phyloP scores from a whole-genome alignment of 2,113 vertebrate species.

The Rostratula benghalensis region DNA sequence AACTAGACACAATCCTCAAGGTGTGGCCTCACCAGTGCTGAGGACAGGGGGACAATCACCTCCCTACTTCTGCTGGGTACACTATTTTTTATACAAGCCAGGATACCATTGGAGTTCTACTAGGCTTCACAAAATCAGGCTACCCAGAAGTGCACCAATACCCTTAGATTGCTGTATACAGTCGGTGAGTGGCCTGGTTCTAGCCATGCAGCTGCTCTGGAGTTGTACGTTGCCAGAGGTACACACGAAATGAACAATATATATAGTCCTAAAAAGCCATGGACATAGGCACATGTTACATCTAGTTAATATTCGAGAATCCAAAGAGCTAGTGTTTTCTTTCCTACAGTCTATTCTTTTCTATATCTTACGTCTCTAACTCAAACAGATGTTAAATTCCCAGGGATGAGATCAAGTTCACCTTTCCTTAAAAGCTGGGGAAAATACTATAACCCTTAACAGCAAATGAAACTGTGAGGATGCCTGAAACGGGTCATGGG shows the following conservation, averaged over 20 bases:
- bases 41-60: no score
- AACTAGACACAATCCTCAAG: no score
- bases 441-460: neutral
- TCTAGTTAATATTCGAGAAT: neutral
- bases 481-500: neutral
- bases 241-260: neutral
- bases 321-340: neutral
- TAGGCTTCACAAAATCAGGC: neutral
- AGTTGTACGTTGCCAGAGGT: neutral
- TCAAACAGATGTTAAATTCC: neutral
- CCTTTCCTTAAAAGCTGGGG: neutral
- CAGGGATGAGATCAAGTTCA: neutral
- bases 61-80: no score
- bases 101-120: neutral
- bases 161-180: no score
- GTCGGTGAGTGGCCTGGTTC: neutral
- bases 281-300: accelerated
- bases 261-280: neutral
- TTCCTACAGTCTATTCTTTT: neutral
- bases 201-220: neutral
- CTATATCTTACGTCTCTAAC: neutral
- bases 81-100: no score
- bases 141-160: neutral
- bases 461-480: neutral
- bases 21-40: no score